Conservation (phyloP, 2,797 vertebrate species). For the Macrochelys suwanniensis region DNA sequence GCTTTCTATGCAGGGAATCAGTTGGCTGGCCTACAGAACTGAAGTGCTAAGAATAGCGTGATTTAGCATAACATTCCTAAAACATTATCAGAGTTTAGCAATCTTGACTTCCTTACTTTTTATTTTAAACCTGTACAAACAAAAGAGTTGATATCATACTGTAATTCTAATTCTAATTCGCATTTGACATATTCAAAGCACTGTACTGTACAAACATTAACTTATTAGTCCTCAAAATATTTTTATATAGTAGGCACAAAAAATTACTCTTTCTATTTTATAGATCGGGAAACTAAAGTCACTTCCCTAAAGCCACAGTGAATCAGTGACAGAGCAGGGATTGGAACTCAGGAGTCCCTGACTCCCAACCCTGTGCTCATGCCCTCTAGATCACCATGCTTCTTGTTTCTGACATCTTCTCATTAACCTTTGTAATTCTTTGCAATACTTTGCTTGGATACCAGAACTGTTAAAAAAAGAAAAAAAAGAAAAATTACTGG, state of each 20-base stretch:
- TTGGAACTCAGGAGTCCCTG: neutral
- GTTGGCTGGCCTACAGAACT: neutral
- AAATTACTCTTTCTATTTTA: neutral
- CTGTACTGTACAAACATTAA: constrained; percentile 68
- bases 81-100: neutral
- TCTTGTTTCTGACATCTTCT: neutral
- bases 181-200: constrained; percentile 49
- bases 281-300: neutral
- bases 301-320: neutral
- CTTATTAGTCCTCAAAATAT: constrained; percentile 56
- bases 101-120: neutral
- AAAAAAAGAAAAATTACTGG: neutral
- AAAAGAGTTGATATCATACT: constrained; percentile 1
- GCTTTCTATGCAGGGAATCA: neutral
- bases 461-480: constrained; percentile 3
- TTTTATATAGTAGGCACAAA: neutral
- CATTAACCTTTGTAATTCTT: neutral
- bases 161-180: constrained; percentile 72
- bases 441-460: neutral
- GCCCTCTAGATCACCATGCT: neutral
- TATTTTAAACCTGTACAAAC: neutral
- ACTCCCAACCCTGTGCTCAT: neutral
- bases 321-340: neutral
- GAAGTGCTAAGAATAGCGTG: neutral
- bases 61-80: neutral